Base-by-base conservation (phyloP, 2,113 vertebrate genomes). In the Atherinomorus stipes region DNA sequence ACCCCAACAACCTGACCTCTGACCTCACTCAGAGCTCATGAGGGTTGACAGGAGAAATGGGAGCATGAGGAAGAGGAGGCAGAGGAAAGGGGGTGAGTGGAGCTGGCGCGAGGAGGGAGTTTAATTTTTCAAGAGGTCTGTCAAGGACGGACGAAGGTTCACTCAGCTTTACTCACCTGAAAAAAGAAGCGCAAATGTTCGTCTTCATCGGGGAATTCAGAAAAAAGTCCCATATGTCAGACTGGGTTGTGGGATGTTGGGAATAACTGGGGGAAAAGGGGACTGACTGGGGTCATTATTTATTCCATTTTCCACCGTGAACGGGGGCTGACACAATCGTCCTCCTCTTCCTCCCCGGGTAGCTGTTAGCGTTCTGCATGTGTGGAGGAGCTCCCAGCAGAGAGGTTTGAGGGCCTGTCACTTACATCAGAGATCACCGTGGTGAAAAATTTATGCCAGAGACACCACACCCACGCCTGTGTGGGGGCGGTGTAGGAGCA, bases 101-200 rank as follows among this genome's bases (percentile, higher is more conserved):
- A 34, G 4, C 31, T 6, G 7, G 31, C 15, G 67, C 45, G 56
- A 72, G 74, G 71, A 61, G 42, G 13, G 68, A 82, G 60, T 88
- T 90, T 64, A 89, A 91, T 89, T 88, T 91, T 92, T 88, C 77
- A 90, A 64, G 50, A 89, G 89, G 68, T 80, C 86, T 87, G 80
- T 84, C 85, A 91, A 89, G 85, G 88, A 84, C 88, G 74, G 40
- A 49, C 59, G 57, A 64, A 40, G 67, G 75, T 40, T 56, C 16
- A 15, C 64, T 34, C 64, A 16, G 73, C 65, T 79, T 67, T 69
- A 34, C 58, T 87, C 83, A 79, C 77, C 69, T 86, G 77, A 78
- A 78, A 81, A 52, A 11, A 54, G 62, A 34, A 51, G 67, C 62
- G 28, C 38, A 2, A 47, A 45, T 40, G 42, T 47, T 38, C 0